phyloP scores from a whole-genome alignment of 1,140 invertebrate genomes.

The Cataglyphis hispanica region DNA sequence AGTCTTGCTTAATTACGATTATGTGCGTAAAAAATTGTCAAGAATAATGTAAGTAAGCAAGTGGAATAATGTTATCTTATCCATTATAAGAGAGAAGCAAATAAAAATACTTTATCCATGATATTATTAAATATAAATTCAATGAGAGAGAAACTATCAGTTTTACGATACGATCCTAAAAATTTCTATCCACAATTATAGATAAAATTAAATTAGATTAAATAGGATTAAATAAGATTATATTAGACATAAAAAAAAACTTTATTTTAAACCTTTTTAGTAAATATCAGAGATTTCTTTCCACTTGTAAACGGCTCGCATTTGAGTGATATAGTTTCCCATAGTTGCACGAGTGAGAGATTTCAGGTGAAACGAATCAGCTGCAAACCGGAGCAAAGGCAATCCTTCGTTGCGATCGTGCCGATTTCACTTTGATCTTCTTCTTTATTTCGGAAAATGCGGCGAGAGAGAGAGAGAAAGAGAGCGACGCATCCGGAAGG shows the following conservation, averaged over 20 bases:
- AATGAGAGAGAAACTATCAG: neutral
- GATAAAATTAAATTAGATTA: too few relatives aligned
- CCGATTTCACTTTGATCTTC: slow-evolving; percentile 54
- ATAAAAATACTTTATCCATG: neutral
- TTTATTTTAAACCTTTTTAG: neutral
- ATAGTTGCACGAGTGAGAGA: too few relatives aligned
- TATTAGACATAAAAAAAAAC: too few relatives aligned
- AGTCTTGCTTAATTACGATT: neutral
- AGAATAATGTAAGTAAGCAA: too few relatives aligned
- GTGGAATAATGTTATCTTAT: neutral
- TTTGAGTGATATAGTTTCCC: neutral
- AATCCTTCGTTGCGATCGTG: slow-evolving; percentile 4
- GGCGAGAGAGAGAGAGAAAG: neutral
- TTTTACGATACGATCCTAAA: neutral
- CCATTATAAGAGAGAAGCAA: neutral
- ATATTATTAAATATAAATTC: neutral
- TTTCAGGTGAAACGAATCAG: slow-evolving; percentile 20
- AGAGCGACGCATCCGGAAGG: too few relatives aligned
- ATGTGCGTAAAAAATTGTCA: neutral
- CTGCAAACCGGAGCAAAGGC: neutral
- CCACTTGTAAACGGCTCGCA: neutral
- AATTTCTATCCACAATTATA: neutral
- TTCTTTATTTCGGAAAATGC: slow-evolving; percentile 31
- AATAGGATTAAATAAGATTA: too few relatives aligned
- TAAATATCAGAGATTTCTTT: neutral